Conservation (phyloP, 2,888 invertebrate genomes). For the Eupithecia pulchellata region DNA sequence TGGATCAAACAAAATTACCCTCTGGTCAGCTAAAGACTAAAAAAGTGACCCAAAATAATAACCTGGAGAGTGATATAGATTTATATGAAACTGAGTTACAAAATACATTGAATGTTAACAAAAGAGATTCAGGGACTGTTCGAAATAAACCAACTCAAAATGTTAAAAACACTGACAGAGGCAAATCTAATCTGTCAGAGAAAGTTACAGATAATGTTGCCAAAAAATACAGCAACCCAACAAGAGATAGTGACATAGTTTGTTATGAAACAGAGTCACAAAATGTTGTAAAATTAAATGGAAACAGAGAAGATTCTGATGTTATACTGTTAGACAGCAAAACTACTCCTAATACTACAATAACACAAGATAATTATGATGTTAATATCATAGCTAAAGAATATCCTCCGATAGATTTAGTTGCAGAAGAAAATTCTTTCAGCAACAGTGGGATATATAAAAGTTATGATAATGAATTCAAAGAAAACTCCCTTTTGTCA, state of each 20-base stretch:
- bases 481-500: constrained; percentile 53
- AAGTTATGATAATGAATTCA: constrained; percentile 36
- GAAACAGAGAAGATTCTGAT: constrained; percentile 16
- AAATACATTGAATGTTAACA: not conserved
- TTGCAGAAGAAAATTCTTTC: constrained; percentile 26
- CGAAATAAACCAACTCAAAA: not conserved
- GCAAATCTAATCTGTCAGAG: not conserved
- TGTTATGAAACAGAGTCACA: constrained; percentile 21
- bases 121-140: not conserved
- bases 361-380: constrained; percentile 25
- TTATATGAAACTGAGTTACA: constrained; percentile 3
- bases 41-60: not conserved
- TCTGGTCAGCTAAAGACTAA: not conserved
- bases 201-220: not conserved
- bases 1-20: not conserved
- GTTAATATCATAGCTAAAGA: not conserved
- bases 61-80: not conserved
- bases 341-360: constrained; percentile 20
- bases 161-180: not conserved
- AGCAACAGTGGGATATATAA: constrained; percentile 9
- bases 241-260: constrained; percentile 8
- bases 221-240: not conserved
- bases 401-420: constrained; percentile 8
- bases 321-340: constrained; percentile 19
- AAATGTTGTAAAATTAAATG: constrained; percentile 1